A percentile compares a stretch with the other conserved stretches of the same genome.
Conservation (phyloP, 2,113 vertebrate species). For the Baryphthengus martii region DNA sequence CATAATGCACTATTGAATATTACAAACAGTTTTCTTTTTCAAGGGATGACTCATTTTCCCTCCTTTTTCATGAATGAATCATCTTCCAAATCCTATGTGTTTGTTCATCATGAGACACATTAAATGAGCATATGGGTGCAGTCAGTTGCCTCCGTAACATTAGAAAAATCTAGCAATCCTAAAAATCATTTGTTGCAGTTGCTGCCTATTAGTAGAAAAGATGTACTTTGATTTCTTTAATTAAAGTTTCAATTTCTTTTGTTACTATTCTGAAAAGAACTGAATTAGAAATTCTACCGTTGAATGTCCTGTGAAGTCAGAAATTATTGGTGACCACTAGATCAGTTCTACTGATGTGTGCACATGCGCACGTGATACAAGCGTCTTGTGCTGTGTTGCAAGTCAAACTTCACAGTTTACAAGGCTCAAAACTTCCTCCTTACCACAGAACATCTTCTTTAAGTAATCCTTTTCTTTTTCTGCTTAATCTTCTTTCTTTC, state of each 20-base stretch:
- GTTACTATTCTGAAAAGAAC: slow-evolving; percentile 21
- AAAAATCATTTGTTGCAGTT: slow-evolving; percentile 63
- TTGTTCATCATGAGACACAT: slow-evolving; percentile 28
- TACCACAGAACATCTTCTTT: slow-evolving; percentile 27
- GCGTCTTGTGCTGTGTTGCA: background rate
- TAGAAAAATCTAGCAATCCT: slow-evolving; percentile 38
- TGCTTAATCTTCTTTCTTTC: slow-evolving; percentile 60
- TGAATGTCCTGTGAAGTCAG: background rate
- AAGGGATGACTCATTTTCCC: slow-evolving; percentile 42
- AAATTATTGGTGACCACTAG: background rate
- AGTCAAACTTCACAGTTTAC: background rate
- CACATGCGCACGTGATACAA: background rate
- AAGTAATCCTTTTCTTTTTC: slow-evolving; percentile 47
- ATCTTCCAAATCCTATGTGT: slow-evolving; percentile 6
- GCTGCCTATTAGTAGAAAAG: slow-evolving; percentile 48
- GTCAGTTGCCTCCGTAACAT: slow-evolving; percentile 14
- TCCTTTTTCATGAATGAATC: slow-evolving; percentile 37
- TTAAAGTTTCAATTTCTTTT: slow-evolving; percentile 57
- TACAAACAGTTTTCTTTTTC: slow-evolving; percentile 28
- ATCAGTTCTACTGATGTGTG: background rate
- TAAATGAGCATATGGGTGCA: slow-evolving; percentile 25
- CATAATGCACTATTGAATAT: slow-evolving; percentile 11
- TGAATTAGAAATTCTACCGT: background rate
- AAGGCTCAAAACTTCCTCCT: background rate
- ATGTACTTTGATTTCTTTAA: slow-evolving; percentile 51